Evolutionary conservation across 2,797 vertebrate genomes (phyloP), one percentile per base, ranked within the genome.

Genomic region (Sciaenops ocellatus): DNA sequence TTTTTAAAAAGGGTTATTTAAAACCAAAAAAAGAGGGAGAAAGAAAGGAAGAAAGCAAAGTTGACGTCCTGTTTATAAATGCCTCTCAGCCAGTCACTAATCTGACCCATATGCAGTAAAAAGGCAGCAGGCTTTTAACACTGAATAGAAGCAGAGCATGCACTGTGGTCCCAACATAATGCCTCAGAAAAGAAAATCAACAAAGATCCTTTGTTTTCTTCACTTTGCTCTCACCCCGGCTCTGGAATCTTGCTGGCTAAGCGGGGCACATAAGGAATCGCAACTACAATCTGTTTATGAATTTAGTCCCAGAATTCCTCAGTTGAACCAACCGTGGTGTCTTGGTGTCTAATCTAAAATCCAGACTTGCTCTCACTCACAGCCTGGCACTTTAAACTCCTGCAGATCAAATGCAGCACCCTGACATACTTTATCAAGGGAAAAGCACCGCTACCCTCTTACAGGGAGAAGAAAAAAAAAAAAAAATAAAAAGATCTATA

Each of bases 161-260:
- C 86, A 69, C 60, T 63, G 73, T 69, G 73, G 76, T 77, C 83
- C 76, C 76, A 76, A 84, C 90, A 73, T 67, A 87, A 90, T 84
- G 70, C 85, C 69, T 74, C 60, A 63, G 63, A 79, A 78, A 81
- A 73, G 77, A 85, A 89, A 91, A 91, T 76, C 87, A 83, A 93
- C 91, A 94, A 87, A 81, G 85, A 89, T 87, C 86, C 86, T 91
- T 91, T 90, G 87, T 93, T 88, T 87, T 82, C 75, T 30, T 77
- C 79, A 22, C 73, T 78, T 75, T 83, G 78, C 89, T 91, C 82
- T 85, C 73, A 67, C 68, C 65, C 76, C 22, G 9, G 82, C 89
- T 84, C 78, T 85, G 89, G 82, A 89, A 92, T 88, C 76, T 83
- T 5, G 57, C 85, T 69, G 38, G 63, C 79, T 71, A 70, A 87